phyloP scores from a whole-genome alignment of 2,113 vertebrate species.

The Choloepus hoffmanni region DNA sequence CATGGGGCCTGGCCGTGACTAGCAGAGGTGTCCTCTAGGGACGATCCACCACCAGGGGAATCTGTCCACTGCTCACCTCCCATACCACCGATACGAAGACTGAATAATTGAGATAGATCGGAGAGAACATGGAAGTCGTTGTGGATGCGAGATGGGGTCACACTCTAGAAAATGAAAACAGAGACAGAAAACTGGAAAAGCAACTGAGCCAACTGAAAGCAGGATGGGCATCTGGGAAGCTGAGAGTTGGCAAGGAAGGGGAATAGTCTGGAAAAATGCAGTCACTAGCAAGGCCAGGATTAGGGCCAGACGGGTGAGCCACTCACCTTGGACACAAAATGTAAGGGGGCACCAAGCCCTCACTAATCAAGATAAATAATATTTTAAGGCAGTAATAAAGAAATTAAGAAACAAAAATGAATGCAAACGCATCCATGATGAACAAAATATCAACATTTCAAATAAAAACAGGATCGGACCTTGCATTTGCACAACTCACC shows the following conservation, averaged over 20 bases:
- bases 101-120: neutral
- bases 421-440: neutral
- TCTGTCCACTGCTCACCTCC: neutral
- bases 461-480: neutral
- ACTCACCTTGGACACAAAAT: neutral
- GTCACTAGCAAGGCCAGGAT: neutral
- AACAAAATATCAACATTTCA: neutral
- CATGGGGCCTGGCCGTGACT: neutral
- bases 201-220: neutral
- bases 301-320: neutral
- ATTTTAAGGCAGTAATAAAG: neutral
- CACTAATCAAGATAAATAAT: neutral
- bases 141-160: neutral
- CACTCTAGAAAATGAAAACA: neutral
- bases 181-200: neutral
- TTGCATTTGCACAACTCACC: neutral
- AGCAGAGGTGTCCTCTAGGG: neutral
- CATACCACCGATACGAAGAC: rapidly evolving
- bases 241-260: neutral
- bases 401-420: neutral
- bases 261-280: neutral
- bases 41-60: rapidly evolving
- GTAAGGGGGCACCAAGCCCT: neutral
- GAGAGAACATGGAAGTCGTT: neutral
- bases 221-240: neutral